phyloP scores from a whole-genome alignment of 2,113 vertebrate genomes.

The Engraulis encrasicolus region DNA sequence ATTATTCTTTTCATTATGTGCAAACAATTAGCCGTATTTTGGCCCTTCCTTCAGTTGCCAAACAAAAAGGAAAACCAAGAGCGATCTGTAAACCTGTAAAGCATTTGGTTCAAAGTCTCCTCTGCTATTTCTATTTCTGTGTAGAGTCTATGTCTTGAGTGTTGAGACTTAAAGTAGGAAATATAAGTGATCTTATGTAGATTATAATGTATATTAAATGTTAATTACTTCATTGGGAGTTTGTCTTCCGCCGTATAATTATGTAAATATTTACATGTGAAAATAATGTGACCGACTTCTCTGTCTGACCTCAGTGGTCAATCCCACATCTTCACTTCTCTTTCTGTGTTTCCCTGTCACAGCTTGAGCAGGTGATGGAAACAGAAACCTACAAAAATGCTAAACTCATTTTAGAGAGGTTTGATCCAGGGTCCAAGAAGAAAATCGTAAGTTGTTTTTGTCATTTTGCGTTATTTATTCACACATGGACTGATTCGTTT shows the following conservation, averaged over 20 bases:
- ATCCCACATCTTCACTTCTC: slow-evolving; percentile 30
- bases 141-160: neutral
- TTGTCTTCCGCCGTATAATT: too few species aligned
- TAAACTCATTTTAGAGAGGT: slow-evolving; percentile 97
- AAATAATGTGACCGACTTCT: neutral
- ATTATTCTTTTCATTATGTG: slow-evolving; percentile 99
- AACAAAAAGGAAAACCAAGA: slow-evolving; percentile 71
- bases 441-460: slow-evolving; percentile 76
- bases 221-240: too few species aligned
- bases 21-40: slow-evolving; percentile 96
- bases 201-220: too few species aligned
- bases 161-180: too few species aligned
- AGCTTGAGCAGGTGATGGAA: slow-evolving; percentile 99
- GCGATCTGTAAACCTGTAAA: neutral
- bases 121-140: neutral
- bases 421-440: slow-evolving; percentile 93
- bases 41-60: slow-evolving; percentile 67
- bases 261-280: neutral
- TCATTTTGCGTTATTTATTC: neutral
- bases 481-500: neutral
- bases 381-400: slow-evolving; percentile 97
- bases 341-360: neutral
- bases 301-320: neutral
- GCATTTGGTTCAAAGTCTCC: neutral
- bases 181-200: too few species aligned